These are phyloP conservation scores for Hetaerina titia DNA, from an alignment of 2,888 invertebrate genomes.

Conservation along the genomic window DNA sequence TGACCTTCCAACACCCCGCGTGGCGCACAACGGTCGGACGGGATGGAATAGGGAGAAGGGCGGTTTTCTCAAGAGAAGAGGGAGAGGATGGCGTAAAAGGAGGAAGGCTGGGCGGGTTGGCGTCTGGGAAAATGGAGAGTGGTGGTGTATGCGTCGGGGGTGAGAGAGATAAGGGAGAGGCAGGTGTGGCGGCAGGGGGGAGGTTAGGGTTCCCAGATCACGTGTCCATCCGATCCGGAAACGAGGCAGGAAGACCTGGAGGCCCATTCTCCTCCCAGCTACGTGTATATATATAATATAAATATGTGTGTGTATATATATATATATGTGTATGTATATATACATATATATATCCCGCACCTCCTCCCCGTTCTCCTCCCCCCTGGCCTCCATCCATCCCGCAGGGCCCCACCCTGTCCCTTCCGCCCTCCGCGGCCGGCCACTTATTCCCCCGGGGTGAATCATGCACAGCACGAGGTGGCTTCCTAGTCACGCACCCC, in stretches of 20 bases:
- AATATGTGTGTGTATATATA: too few species aligned
- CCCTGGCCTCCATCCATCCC: background rate
- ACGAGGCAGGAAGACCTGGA: background rate
- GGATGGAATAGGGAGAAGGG: background rate
- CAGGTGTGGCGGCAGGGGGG: background rate
- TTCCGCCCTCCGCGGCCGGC: background rate
- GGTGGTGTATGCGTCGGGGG: background rate
- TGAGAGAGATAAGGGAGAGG: background rate
- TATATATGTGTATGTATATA: too few species aligned
- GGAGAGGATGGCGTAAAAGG: background rate
- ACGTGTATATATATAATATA: too few species aligned
- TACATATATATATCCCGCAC: background rate
- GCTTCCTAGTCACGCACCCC: constrained; percentile 54
- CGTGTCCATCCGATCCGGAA: background rate
- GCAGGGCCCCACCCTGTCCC: background rate
- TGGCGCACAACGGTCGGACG: background rate
- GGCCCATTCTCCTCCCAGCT: background rate
- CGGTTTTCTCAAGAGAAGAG: background rate
- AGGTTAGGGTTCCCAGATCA: background rate
- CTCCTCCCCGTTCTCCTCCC: background rate
- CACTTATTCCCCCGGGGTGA: background rate
- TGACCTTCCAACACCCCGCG: background rate
- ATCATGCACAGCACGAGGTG: constrained; percentile 47
- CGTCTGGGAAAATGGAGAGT: background rate
- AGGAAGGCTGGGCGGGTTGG: background rate